Evolutionary conservation across 2,113 vertebrate species (phyloP).

Genomic region (Sardina pilchardus): DNA sequence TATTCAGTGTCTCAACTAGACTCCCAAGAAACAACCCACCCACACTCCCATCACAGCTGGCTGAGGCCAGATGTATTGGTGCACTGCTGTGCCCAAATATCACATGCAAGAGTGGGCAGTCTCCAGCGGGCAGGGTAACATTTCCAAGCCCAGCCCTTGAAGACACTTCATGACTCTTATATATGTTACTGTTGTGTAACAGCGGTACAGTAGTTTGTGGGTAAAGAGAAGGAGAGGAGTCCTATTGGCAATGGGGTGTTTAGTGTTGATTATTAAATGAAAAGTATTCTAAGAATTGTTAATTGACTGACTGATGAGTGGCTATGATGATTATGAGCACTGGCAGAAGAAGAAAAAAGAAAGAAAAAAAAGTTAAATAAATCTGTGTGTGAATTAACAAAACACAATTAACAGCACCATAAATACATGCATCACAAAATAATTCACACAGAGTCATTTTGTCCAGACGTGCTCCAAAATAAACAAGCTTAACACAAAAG

Average conservation of each 20-base stretch:
- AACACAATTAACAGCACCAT: background rate
- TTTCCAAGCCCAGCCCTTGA: constrained; percentile 1
- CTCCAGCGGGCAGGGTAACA: background rate
- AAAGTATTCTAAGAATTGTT: background rate
- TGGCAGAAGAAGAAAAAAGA: background rate
- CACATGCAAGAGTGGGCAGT: background rate
- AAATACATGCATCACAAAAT: background rate
- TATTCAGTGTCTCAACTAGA: background rate
- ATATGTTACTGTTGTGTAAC: background rate
- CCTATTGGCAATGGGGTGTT: background rate
- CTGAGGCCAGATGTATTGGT: background rate
- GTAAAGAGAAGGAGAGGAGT: background rate
- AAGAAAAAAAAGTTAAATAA: background rate
- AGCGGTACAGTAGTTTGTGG: background rate
- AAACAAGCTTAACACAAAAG: background rate
- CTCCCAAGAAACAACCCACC: background rate
- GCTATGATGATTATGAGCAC: background rate
- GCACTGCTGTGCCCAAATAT: background rate
- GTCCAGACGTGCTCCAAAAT: background rate
- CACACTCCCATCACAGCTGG: background rate
- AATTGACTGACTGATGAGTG: background rate
- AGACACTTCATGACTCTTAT: background rate
- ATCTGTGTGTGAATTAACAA: background rate
- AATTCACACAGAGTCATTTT: background rate
- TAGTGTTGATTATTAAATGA: background rate